Base-by-base conservation (phyloP, 2,113 vertebrate species). In the Nerophis ophidion region DNA sequence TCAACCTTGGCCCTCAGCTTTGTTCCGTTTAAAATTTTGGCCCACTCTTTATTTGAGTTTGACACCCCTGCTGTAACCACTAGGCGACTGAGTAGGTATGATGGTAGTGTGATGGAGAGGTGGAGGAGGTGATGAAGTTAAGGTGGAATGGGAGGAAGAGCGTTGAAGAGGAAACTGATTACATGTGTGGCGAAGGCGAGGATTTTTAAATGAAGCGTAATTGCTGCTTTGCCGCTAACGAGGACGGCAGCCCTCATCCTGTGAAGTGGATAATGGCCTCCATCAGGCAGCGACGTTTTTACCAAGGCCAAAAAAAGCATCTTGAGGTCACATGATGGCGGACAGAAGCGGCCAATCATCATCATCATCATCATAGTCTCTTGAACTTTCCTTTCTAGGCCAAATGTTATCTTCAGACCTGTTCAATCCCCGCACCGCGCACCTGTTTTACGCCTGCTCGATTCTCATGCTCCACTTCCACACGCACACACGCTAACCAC, bases 181-280 rank as follows among this genome's bases (percentile, higher is more conserved):
- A 16, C 16, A 57, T 57, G 54, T 19, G 36, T 9, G 10, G n/a
- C 15, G 36, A 17, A 12, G 35, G 17, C 15, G 38, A 44, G 34
- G 15, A 11, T 11, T 45, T 45, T 11, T 3, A 7, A 34, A 35
- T 14, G 26, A 7, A 12, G 11, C 33, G 14, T 36, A 34, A 53
- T 53, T 34, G 33, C 26, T 35, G 14, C 14, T 7, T 35, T 51
- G 7, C 19, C n/a, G 49, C 12, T 7, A 51, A 33, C 19, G 10
- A 7, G 11, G 49, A 13, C 36, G 6, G 51, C 33, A n/a, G 33
- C 12, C n/a, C 54, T 46, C 17, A 11, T 33, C 17, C 17, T 26
- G 17, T 40, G 17, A 57, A 57, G 54, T 57, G 54, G 54, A 57
- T 19, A 19, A 57, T 19, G 5, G 38, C n/a, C 35, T 56, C 34